Percentiles rank a stretch among this genome's conserved stretches.
Conservation (phyloP, 1,140 invertebrate genomes). For the Drosophila watanabei region DNA sequence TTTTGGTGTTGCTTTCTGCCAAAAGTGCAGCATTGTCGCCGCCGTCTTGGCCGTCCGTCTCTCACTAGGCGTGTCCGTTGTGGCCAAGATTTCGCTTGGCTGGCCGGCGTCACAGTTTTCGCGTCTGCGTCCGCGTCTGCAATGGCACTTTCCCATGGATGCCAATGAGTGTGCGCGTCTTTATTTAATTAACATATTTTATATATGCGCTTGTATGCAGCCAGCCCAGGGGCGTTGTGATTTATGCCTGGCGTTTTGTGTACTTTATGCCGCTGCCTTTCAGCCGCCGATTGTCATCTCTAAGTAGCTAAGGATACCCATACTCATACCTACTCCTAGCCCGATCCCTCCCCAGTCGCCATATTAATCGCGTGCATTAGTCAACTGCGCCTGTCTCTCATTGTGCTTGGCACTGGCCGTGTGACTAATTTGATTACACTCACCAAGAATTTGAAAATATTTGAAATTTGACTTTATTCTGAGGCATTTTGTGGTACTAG, state of each 20-base stretch:
- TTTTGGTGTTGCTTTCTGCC: constrained; percentile 48
- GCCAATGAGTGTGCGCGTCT: constrained; percentile 65
- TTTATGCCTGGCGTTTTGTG: constrained; percentile 67
- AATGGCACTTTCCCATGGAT: constrained; percentile 48
- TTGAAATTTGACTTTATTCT: constrained; percentile 57
- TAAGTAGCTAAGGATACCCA: constrained; percentile 44
- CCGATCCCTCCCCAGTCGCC: constrained; percentile 22
- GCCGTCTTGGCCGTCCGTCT: constrained; percentile 65
- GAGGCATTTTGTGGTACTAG: constrained; percentile 40
- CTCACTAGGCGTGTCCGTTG: constrained; percentile 72
- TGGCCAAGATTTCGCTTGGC: constrained; percentile 77
- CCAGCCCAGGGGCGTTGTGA: constrained; percentile 34
- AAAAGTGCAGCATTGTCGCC: constrained; percentile 72
- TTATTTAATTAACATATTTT: constrained; percentile 81
- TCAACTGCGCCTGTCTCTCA: constrained; percentile 44
- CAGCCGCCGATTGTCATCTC: constrained; percentile 46
- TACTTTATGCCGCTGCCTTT: constrained; percentile 54
- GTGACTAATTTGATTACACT: constrained; percentile 75
- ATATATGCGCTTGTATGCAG: constrained; percentile 26
- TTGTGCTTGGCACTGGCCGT: constrained; percentile 48
- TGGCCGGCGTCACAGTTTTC: constrained; percentile 77
- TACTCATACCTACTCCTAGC: constrained; percentile 13
- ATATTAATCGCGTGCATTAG: constrained; percentile 76
- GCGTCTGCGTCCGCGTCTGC: constrained; percentile 52
- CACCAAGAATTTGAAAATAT: constrained; percentile 47